Evolutionary conservation across 2,888 invertebrate genomes (phyloP).

Genomic region (Epistrophella euchroma): DNA sequence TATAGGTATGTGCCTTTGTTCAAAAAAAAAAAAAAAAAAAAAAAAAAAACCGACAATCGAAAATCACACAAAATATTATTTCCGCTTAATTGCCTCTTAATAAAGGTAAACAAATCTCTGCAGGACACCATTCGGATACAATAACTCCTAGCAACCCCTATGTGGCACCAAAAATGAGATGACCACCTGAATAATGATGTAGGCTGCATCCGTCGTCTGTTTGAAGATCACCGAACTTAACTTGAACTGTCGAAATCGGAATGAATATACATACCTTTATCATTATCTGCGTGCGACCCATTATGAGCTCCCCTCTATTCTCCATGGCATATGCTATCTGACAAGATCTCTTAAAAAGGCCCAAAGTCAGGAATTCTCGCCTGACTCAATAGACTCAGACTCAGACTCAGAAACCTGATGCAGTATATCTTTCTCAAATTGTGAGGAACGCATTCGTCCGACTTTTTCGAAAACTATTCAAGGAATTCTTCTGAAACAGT

Average conservation of each 20-base stretch:
- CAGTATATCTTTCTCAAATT: background rate
- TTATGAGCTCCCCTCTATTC: constrained; percentile 34
- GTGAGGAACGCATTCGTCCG: constrained; percentile 24
- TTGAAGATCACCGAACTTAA: constrained; percentile 69
- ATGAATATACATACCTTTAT: constrained; percentile 28
- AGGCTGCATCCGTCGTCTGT: constrained; percentile 47
- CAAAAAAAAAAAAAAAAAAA: background rate
- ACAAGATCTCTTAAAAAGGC: constrained; percentile 37
- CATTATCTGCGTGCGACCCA: constrained; percentile 57
- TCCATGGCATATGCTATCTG: background rate
- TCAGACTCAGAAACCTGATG: constrained; percentile 19
- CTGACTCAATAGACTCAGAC: constrained; percentile 19
- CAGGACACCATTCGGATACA: constrained; percentile 68
- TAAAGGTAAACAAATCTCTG: constrained; percentile 76
- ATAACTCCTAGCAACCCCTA: constrained; percentile 66
- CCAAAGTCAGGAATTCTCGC: constrained; percentile 45
- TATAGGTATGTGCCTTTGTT: background rate
- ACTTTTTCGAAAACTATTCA: constrained; percentile 68
- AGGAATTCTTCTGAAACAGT: constrained; percentile 72
- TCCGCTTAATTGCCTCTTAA: constrained; percentile 76
- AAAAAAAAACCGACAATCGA: constrained; percentile 51
- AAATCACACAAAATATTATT: constrained; percentile 75
- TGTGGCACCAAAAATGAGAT: background rate
- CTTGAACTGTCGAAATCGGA: constrained; percentile 61
- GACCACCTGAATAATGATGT: constrained; percentile 49